A percentile compares a stretch with the other conserved stretches of the same genome.
Conservation (phyloP, 2,113 vertebrate species). For the Cyrtonyx montezumae region DNA sequence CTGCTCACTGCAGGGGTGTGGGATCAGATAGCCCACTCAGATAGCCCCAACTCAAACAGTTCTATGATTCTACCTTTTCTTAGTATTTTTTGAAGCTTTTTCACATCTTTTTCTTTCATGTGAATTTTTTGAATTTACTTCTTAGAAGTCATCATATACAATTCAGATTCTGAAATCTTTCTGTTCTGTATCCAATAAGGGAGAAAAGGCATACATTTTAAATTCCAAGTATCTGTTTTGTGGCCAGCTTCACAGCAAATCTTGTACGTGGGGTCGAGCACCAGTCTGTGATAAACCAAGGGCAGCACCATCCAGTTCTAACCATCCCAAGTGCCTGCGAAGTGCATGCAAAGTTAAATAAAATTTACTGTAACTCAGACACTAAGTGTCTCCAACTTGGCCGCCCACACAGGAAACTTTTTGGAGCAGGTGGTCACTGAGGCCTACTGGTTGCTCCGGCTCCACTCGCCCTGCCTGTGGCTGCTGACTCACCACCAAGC, state of each 20-base stretch:
- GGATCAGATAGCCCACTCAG: no score
- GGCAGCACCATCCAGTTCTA: conserved; percentile 13
- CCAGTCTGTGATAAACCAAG: background rate
- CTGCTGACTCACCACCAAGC: conserved; percentile 77
- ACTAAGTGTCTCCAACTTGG: conserved; percentile 45
- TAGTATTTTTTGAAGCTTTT: background rate
- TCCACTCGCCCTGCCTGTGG: conserved; percentile 66
- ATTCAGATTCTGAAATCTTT: background rate
- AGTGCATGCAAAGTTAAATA: background rate
- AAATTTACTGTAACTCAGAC: conserved; percentile 34
- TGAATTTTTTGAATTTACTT: background rate
- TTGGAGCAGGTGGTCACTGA: conserved; percentile 77
- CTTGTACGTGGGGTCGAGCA: background rate
- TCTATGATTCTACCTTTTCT: background rate
- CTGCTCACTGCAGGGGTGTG: no score
- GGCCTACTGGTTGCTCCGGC: conserved; percentile 65
- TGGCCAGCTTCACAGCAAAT: background rate
- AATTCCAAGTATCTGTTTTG: background rate
- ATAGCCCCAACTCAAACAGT: no score
- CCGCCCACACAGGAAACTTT: conserved; percentile 73
- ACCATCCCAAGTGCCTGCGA: background rate
- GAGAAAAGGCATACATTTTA: background rate
- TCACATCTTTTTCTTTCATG: background rate
- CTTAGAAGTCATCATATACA: background rate
- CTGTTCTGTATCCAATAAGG: background rate